phyloP scores from a whole-genome alignment of 2,113 vertebrate species.

The Myiagra hebetior region DNA sequence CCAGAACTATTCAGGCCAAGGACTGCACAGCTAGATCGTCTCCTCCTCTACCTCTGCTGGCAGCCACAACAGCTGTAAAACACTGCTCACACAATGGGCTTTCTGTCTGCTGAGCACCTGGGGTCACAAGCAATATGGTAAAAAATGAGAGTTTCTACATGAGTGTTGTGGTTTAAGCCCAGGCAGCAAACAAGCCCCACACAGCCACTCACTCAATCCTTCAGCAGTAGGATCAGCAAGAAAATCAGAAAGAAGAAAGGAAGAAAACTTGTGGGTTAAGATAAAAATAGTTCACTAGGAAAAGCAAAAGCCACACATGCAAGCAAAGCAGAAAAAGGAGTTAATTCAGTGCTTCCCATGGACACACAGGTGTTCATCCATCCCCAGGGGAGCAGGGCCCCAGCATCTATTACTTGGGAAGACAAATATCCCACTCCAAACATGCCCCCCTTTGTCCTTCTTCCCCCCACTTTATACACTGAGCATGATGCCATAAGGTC shows the following conservation, averaged over 20 bases:
- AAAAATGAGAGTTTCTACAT: not conserved
- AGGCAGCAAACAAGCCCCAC: not conserved
- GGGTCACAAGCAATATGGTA: not conserved
- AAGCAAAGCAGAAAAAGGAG: not conserved
- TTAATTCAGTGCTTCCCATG: not conserved
- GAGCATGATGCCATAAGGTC: not conserved
- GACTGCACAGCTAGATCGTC: not conserved
- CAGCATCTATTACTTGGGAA: not conserved
- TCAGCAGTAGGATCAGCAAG: not conserved
- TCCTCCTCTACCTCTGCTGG: not conserved
- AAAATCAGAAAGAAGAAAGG: not conserved
- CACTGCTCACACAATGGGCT: not conserved
- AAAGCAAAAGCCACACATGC: not conserved
- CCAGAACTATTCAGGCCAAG: not conserved
- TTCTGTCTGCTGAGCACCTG: not conserved
- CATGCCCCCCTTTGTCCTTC: not conserved
- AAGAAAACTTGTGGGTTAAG: not conserved
- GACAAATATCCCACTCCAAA: fast-evolving
- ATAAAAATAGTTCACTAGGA: not conserved
- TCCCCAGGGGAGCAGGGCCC: not conserved
- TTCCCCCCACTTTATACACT: not conserved
- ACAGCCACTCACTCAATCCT: not conserved
- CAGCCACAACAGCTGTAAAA: not conserved
- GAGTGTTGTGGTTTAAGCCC: not conserved
- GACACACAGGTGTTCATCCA: not conserved